Percentiles rank a stretch among this genome's conserved stretches.
phyloP scores from a whole-genome alignment of 2,113 vertebrate species.

The Pionites leucogaster region DNA sequence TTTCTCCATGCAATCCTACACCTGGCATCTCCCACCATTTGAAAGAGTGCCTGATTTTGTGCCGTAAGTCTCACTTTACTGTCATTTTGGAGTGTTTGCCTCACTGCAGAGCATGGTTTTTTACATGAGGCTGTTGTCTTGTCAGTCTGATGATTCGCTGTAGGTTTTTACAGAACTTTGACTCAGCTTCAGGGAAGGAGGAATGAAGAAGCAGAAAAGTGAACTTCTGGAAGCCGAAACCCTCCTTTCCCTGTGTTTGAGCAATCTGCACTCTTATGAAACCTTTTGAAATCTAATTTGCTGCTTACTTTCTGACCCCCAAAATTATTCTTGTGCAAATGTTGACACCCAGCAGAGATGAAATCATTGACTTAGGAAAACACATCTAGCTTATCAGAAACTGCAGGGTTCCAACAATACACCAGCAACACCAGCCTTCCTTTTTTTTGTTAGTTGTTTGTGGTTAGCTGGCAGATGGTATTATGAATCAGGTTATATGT shows the following conservation, averaged over 20 bases:
- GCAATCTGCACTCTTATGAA: conserved; percentile 59
- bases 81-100: background rate
- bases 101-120: background rate
- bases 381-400: conserved; percentile 39
- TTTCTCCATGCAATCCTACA: background rate
- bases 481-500: background rate
- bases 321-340: conserved; percentile 68
- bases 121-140: background rate
- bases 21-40: background rate
- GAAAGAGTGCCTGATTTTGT: background rate
- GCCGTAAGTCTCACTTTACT: background rate
- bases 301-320: conserved; percentile 63
- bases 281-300: conserved; percentile 60
- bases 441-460: background rate
- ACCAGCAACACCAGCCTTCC: background rate
- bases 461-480: conserved; percentile 1
- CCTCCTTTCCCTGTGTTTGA: conserved; percentile 58
- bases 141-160: background rate
- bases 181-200: conserved; percentile 61
- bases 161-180: conserved; percentile 60
- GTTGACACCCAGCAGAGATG: conserved; percentile 58
- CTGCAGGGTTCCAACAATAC: background rate
- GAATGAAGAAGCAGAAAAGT: conserved; percentile 65
- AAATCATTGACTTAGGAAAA: conserved; percentile 48
- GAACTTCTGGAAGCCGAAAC: conserved; percentile 55